Percentiles rank a stretch among this genome's conserved stretches.
These are phyloP conservation scores for Gasteruption jaculator DNA, from an alignment of 2,888 invertebrate species.

Conservation along the genomic window DNA sequence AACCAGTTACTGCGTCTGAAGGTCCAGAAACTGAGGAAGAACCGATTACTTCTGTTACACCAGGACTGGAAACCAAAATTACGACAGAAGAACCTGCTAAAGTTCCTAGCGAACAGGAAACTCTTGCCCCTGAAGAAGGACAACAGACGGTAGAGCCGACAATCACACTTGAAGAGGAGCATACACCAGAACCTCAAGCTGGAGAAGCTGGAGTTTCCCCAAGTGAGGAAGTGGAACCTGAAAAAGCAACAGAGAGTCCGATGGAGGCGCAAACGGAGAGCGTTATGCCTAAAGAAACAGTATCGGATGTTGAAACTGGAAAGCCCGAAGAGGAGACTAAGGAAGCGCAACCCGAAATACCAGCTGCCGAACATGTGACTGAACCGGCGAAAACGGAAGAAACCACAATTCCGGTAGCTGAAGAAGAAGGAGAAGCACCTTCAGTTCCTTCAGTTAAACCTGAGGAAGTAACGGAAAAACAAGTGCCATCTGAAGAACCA, in stretches of 20 bases:
- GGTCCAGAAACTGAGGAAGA: conserved; percentile 20
- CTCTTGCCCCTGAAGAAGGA: conserved; percentile 6
- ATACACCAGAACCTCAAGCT: conserved; percentile 8
- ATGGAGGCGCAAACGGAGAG: conserved; percentile 10
- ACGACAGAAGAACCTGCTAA: conserved; percentile 20
- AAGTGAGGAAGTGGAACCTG: background rate
- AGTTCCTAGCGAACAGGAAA: conserved; percentile 11
- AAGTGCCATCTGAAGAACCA: background rate
- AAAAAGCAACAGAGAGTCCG: background rate
- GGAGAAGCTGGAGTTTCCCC: conserved; percentile 6
- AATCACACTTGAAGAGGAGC: conserved; percentile 15
- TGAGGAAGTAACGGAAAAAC: too few species aligned
- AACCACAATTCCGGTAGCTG: conserved; percentile 2
- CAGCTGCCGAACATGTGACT: conserved; percentile 1
- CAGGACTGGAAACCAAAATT: conserved; percentile 17
- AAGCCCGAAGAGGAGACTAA: conserved; percentile 3
- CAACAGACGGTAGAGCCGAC: conserved; percentile 11
- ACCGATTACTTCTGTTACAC: conserved; percentile 14
- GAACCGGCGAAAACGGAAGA: conserved; percentile 11
- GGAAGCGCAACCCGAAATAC: too few species aligned
- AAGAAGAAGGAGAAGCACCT: conserved; percentile 17
- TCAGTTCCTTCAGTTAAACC: conserved; percentile 19
- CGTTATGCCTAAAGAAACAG: background rate
- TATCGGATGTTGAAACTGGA: background rate
- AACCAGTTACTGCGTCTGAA: conserved; percentile 12